A percentile compares a stretch with the other conserved stretches of the same genome.
Conservation (phyloP, 2,797 vertebrate genomes). For the Picus viridis region DNA sequence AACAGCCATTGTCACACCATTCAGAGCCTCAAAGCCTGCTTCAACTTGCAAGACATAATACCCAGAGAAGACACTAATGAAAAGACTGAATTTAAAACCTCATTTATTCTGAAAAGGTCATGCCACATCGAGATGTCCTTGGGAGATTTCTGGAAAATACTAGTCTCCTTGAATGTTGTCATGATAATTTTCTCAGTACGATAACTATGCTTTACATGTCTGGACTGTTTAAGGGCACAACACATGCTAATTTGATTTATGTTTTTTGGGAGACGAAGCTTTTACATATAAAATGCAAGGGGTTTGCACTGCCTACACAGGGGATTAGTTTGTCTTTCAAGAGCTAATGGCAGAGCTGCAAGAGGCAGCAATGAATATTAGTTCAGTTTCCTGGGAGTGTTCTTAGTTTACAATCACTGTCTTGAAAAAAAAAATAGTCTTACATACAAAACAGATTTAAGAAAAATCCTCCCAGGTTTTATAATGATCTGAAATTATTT, state of each 20-base stretch:
- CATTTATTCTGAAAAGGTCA: conserved; percentile 86
- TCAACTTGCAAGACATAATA: conserved; percentile 38
- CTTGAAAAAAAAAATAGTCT: not conserved
- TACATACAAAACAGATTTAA: not conserved
- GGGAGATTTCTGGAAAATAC: conserved; percentile 78
- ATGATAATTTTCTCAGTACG: conserved; percentile 83
- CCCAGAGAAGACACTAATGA: conserved; percentile 46
- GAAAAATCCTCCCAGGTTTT: not conserved
- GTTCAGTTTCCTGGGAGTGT: not conserved
- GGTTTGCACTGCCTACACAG: not conserved
- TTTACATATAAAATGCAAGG: conserved; percentile 4
- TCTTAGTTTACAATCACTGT: not conserved
- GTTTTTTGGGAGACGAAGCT: conserved; percentile 12
- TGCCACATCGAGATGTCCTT: conserved; percentile 81
- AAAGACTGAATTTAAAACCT: conserved; percentile 81
- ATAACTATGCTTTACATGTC: conserved; percentile 83
- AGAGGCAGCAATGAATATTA: not conserved
- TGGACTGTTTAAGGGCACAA: conserved; percentile 74
- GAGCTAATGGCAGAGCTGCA: not conserved
- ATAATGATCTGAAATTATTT: conserved; percentile 3
- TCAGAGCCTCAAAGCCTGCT: conserved; percentile 50
- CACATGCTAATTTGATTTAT: conserved; percentile 63
- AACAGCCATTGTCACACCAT: conserved; percentile 51
- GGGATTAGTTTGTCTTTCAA: not conserved
- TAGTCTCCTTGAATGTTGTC: conserved; percentile 77